These are phyloP conservation scores for Columbina picui DNA, from an alignment of 2,113 vertebrate species.

Conservation along the genomic window DNA sequence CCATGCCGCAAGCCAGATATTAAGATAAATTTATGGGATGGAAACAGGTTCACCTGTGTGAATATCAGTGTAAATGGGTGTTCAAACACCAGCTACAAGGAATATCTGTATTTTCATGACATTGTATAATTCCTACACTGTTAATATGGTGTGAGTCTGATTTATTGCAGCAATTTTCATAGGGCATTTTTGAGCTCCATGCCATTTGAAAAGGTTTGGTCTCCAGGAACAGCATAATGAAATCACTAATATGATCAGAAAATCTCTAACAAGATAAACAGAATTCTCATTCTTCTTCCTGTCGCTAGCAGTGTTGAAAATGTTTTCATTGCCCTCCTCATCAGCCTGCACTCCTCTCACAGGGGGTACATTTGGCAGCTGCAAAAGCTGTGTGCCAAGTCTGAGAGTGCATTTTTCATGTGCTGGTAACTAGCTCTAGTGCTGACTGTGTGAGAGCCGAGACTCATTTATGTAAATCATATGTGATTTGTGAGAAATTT, in stretches of 20 bases:
- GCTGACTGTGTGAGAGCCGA: neutral
- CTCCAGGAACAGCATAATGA: conserved; percentile 41
- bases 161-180: conserved; percentile 43
- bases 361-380: conserved; percentile 35
- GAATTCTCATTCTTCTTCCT: conserved; percentile 57
- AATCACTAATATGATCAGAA: conserved; percentile 62
- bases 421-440: neutral
- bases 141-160: neutral
- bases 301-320: conserved; percentile 17
- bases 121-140: neutral
- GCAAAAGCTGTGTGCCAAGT: conserved; percentile 1
- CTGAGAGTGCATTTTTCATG: conserved; percentile 47
- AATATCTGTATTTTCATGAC: neutral
- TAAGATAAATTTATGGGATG: neutral
- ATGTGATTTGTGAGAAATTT: conserved; percentile 5
- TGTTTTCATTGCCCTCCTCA: conserved; percentile 18
- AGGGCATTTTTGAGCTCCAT: neutral
- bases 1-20: neutral
- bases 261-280: conserved; percentile 54
- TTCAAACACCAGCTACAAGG: neutral
- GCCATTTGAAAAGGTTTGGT: conserved; percentile 42
- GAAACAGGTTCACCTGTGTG: neutral
- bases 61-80: neutral
- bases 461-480: conserved; percentile 7
- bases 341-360: conserved; percentile 31